Base-by-base conservation (phyloP, 2,888 invertebrate species). In the Megamerina dolium region DNA sequence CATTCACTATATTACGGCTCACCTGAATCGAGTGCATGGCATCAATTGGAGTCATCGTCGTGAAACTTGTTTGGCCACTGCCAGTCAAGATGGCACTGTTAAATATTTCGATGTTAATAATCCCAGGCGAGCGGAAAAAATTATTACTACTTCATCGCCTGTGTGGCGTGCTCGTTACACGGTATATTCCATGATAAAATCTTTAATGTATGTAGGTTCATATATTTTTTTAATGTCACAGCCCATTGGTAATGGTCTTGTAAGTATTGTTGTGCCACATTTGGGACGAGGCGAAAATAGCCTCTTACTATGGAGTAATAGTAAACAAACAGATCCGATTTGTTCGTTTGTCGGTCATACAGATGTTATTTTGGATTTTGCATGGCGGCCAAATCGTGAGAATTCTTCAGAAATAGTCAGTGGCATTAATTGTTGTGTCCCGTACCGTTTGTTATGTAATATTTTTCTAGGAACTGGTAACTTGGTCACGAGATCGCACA, bases 401-500 rank as follows among this genome's bases (percentile, higher is more conserved):
- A 72, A 68, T 37, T 59, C 59, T 18, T 56, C 55, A 12, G 68
- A 69, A 58, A 66, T 69, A 48, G 70, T 69, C 52, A 53, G 56
- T 49, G 4, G 3, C 10, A 9, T 10, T 21, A 29, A 32, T 19
- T n/a, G n/a, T n/a, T n/a, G n/a, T n/a, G 4, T 36, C 29, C 10
- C 3, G n/a, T 10, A 13, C 9, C 26, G 8, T 23, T 20, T 3
- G 16, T 17, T n/a, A n/a, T n/a, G n/a, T n/a, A n/a, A n/a, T 14
- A n/a, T 26, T 37, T 26, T 3, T 31, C 6, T 16, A 63, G 65
- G 90, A 95, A 66, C 74, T 96, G 34, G 84, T 95, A 1, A 94
- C 94, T 2, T 96, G 95, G 95, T 92, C 92, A 0, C 83, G 90
- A 63, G 95, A 96, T 75, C 92, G 94, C 63, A 89, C 86, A 12